Evolutionary conservation across 2,113 vertebrate genomes (phyloP).

Genomic region (Peromyscus polionotus): DNA sequence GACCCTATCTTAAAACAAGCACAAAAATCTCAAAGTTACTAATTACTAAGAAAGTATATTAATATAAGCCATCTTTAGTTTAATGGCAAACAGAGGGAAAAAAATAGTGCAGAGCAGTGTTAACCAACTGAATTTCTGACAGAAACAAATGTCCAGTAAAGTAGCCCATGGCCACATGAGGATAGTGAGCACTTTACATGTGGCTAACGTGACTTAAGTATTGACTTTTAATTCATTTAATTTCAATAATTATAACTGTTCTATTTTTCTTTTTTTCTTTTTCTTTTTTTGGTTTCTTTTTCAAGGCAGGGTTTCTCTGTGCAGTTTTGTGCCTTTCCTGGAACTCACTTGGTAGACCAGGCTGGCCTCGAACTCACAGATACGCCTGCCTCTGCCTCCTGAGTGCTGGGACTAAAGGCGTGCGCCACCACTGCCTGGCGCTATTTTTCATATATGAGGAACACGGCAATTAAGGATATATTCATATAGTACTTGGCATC

Average conservation of each 20-base stretch:
- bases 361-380: too few relatives aligned
- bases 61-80: constrained; percentile 37
- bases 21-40: neutral
- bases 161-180: neutral
- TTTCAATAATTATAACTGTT: constrained; percentile 33
- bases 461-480: neutral
- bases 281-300: too few relatives aligned
- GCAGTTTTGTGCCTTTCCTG: too few relatives aligned
- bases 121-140: constrained; percentile 16
- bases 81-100: constrained; percentile 18
- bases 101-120: constrained; percentile 28
- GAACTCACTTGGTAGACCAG: too few relatives aligned
- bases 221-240: constrained; percentile 22
- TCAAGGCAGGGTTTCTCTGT: too few relatives aligned
- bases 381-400: too few relatives aligned
- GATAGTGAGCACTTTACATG: neutral
- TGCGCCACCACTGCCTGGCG: too few relatives aligned
- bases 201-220: neutral
- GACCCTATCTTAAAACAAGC: neutral
- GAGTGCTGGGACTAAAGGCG: too few relatives aligned
- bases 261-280: too few relatives aligned
- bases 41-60: neutral
- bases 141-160: neutral
- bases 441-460: neutral
- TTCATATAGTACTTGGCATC: neutral